phyloP scores from a whole-genome alignment of 2,888 invertebrate species.

The Phaonia tiefii region DNA sequence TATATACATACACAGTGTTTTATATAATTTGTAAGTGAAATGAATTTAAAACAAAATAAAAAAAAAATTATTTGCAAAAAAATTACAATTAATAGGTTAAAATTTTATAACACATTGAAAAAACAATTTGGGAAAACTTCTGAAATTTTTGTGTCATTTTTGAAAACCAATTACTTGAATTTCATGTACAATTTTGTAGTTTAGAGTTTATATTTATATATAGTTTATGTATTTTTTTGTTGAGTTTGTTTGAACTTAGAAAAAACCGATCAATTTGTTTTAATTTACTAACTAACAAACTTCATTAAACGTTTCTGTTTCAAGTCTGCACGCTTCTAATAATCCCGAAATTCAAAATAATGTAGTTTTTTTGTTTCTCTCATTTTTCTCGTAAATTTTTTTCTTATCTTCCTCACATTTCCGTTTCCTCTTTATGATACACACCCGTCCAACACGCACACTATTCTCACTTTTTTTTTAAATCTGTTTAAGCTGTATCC shows the following conservation, averaged over 20 bases:
- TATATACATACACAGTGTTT: too few relatives aligned
- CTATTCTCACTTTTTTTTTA: constrained; percentile 28
- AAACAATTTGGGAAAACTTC: too few relatives aligned
- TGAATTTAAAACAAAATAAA: constrained; percentile 41
- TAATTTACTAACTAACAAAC: too few relatives aligned
- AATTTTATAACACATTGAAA: constrained; percentile 12
- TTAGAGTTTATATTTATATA: too few relatives aligned
- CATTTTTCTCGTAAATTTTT: constrained; percentile 4
- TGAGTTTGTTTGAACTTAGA: too few relatives aligned
- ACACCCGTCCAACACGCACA: too few relatives aligned
- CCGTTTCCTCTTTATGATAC: constrained; percentile 54
- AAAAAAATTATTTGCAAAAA: background rate
- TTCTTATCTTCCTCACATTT: constrained; percentile 37
- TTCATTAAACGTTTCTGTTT: too few relatives aligned
- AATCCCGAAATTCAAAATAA: background rate
- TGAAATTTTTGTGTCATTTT: too few relatives aligned
- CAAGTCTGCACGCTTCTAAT: constrained; percentile 48
- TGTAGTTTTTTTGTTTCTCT: background rate
- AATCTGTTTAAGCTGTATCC: constrained; percentile 30
- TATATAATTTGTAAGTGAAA: constrained; percentile 29
- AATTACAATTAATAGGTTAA: constrained; percentile 11
- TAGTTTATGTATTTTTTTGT: too few relatives aligned
- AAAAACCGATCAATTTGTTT: too few relatives aligned
- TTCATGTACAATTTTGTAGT: too few relatives aligned
- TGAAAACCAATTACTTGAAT: too few relatives aligned